Base-by-base conservation (phyloP, 2,113 vertebrate species). In the Baryphthengus martii region DNA sequence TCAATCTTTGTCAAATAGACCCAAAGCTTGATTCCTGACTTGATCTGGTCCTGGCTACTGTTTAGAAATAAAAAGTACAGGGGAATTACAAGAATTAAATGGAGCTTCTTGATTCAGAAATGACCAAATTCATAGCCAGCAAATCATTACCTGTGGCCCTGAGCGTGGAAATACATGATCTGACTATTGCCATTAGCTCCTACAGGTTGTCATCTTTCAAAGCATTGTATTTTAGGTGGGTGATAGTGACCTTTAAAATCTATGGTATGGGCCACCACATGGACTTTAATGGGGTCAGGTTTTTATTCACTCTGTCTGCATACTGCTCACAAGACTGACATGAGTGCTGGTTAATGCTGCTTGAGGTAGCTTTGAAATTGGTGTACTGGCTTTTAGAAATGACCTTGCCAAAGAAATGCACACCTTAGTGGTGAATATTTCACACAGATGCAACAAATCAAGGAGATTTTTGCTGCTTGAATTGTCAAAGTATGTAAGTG, bases 101-200 rank as follows among this genome's bases (percentile, higher is more conserved):
- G 28, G 26, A 77, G 40, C 17, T 71, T 94, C 40, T 92, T 50
- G 61, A 90, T 95, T 95, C 89, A 96, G 94, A 94, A 95, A 93
- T 79, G 14, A 79, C 65, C 58, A 62, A 74, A 75, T 83, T 96
- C 73, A 73, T 72, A 72, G 66, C 39, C 84, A 91, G 49, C 24
- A 91, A 94, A 91, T 89, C 70, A 72, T 47, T 76, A 62, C 13
- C 29, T 55, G 7, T 55, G 31, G 10, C 19, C 17, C 29, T 68
- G 42, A 75, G 29, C 2, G 3, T 80, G 24, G 39, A 78, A 49
- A 49, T 65, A 9, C 16, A 56, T 6, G 2, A 31, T 37, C 75
- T 90, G 45, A 67, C n/a, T 18, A 18, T 6, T 55, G 33, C 19
- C 39, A 65, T 45, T 55, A 49, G 3, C 11, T 61, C 25, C 47